These are phyloP conservation scores for Lepilemur septentrionalis DNA, from an alignment of 2,797 vertebrate species.

Conservation along the genomic window DNA sequence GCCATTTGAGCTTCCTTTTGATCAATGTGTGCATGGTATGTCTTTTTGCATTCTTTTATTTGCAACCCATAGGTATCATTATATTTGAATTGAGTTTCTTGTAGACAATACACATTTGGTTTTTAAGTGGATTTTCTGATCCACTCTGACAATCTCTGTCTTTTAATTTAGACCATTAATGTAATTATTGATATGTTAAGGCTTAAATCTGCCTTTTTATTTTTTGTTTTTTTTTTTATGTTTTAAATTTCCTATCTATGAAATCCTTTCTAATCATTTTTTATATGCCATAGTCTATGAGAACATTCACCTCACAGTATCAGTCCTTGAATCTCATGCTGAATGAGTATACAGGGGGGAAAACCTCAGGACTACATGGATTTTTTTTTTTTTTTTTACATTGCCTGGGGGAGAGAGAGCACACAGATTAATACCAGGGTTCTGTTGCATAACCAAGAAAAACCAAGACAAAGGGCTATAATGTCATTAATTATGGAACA, in stretches of 20 bases:
- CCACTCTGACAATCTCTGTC: neutral
- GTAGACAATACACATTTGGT: neutral
- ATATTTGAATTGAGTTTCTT: neutral
- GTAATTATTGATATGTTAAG: neutral
- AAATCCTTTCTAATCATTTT: neutral
- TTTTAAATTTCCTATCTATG: neutral
- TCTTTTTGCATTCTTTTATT: neutral
- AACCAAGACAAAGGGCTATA: neutral
- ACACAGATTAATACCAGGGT: neutral
- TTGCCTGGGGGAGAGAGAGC: neutral
- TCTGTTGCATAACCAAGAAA: neutral
- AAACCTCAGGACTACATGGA: neutral
- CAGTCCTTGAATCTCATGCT: neutral
- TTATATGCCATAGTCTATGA: neutral
- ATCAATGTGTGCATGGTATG: neutral
- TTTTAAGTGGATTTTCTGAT: neutral
- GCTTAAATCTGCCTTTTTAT: neutral
- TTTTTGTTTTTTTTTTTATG: neutral
- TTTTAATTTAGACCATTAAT: neutral
- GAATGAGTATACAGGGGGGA: neutral
- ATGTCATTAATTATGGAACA: neutral
- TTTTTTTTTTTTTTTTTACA: neutral
- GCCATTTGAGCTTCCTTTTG: neutral
- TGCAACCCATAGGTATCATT: neutral
- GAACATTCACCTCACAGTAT: neutral